Conservation (phyloP, 2,888 invertebrate genomes). For the Agriopis leucophaearia region DNA sequence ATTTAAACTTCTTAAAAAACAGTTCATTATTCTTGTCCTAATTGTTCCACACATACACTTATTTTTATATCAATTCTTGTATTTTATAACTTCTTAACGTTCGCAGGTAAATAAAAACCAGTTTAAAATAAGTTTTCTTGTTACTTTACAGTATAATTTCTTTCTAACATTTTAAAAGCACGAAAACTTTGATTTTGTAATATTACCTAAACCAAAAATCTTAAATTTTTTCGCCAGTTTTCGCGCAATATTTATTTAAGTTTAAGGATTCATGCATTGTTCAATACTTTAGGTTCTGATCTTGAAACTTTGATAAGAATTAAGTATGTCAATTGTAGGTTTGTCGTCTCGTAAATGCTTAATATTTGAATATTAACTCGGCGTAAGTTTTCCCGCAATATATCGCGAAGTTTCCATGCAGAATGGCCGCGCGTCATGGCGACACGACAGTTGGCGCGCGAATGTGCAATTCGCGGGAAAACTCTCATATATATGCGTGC, state of each 20-base stretch:
- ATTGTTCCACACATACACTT: too few relatives aligned
- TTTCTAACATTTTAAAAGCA: too few relatives aligned
- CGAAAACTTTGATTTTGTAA: too few relatives aligned
- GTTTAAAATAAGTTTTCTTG: too few relatives aligned
- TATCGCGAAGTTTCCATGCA: conserved; percentile 47
- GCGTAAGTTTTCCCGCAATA: conserved; percentile 38
- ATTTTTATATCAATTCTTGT: background rate
- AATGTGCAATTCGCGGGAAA: conserved; percentile 68
- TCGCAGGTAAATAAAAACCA: background rate
- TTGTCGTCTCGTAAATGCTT: background rate
- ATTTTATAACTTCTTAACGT: background rate
- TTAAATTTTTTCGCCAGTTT: background rate
- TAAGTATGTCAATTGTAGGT: background rate
- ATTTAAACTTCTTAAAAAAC: conserved; percentile 9
- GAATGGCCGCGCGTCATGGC: conserved; percentile 52
- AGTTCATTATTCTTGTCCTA: background rate
- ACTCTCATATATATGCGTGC: conserved; percentile 63
- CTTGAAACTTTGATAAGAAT: background rate
- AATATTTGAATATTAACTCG: background rate
- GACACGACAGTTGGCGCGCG: conserved; percentile 51
- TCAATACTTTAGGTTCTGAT: background rate
- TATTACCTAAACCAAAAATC: too few relatives aligned
- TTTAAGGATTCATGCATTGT: background rate
- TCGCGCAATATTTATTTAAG: background rate
- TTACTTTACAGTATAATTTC: too few relatives aligned